Evolutionary conservation across 2,797 vertebrate species (phyloP).

Genomic region (Salarias fasciatus): DNA sequence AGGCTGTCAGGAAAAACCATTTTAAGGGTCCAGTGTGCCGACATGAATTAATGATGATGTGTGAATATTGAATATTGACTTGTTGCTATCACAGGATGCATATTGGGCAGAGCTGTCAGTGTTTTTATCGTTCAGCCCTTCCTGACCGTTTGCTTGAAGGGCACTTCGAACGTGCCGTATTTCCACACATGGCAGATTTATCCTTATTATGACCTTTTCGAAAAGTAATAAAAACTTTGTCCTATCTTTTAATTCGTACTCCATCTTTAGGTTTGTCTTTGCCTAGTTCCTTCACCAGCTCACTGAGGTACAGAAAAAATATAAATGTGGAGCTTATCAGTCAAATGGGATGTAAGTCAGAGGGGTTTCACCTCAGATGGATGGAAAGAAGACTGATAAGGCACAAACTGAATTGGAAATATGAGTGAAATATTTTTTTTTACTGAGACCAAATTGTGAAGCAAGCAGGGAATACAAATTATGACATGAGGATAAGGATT

Average conservation of each 20-base stretch:
- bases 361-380: constrained; percentile 41
- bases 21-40: background rate
- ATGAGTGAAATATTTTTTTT: background rate
- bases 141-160: background rate
- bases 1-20: background rate
- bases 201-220: constrained; percentile 44
- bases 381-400: constrained; percentile 35
- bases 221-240: constrained; percentile 40
- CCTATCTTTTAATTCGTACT: constrained; percentile 66
- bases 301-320: constrained; percentile 39
- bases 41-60: constrained; percentile 9
- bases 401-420: constrained; percentile 37
- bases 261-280: constrained; percentile 39
- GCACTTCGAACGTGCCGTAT: background rate
- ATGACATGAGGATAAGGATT: constrained; percentile 20
- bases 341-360: constrained; percentile 56
- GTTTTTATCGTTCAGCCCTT: constrained; percentile 4
- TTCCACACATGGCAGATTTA: constrained; percentile 31
- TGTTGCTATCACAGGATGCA: constrained; percentile 16
- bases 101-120: background rate
- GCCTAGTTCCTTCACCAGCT: background rate
- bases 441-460: constrained; percentile 1
- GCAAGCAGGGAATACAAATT: constrained; percentile 19
- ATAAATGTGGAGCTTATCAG: constrained; percentile 66
- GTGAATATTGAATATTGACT: constrained; percentile 16